Conservation (phyloP, 2,113 vertebrate species). For the Brachionichthys hirsutus region DNA sequence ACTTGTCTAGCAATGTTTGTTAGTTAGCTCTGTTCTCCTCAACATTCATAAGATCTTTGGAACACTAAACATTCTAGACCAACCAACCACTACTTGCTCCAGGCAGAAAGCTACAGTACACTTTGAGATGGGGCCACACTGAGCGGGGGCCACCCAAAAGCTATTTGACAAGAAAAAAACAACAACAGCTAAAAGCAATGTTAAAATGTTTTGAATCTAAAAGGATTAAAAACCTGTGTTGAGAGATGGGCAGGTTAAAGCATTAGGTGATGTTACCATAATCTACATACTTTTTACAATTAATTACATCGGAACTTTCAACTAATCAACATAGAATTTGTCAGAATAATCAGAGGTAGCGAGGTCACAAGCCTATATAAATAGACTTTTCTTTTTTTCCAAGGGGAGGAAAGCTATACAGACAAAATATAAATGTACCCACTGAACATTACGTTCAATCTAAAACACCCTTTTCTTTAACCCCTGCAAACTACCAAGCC, state of each 20-base stretch:
- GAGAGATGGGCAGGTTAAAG: slow-evolving; percentile 86
- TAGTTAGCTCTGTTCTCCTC: slow-evolving; percentile 77
- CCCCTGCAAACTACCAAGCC: slow-evolving; percentile 41
- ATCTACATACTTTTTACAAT: slow-evolving; percentile 88
- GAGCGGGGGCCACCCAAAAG: slow-evolving; percentile 65
- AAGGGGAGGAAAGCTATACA: slow-evolving; percentile 85
- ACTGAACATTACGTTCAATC: slow-evolving; percentile 79
- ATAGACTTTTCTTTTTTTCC: slow-evolving; percentile 75
- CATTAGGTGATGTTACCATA: slow-evolving; percentile 85
- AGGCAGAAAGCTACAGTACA: slow-evolving; percentile 74
- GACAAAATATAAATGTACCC: slow-evolving; percentile 83
- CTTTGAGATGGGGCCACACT: slow-evolving; percentile 64
- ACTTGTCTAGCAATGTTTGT: slow-evolving; percentile 79
- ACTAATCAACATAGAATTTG: slow-evolving; percentile 85
- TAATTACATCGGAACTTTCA: slow-evolving; percentile 87
- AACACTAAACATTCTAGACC: slow-evolving; percentile 74
- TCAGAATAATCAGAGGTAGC: slow-evolving; percentile 93
- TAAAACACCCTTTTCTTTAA: slow-evolving; percentile 71
- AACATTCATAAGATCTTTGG: slow-evolving; percentile 81
- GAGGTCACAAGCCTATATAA: slow-evolving; percentile 82
- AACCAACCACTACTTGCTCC: slow-evolving; percentile 71
- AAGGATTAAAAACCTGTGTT: slow-evolving; percentile 80
- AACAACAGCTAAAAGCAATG: slow-evolving; percentile 64
- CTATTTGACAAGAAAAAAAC: slow-evolving; percentile 68
- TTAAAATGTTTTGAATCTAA: slow-evolving; percentile 67